Conservation (phyloP, 1,140 invertebrate genomes). For the Ceratosolen solmsi region DNA sequence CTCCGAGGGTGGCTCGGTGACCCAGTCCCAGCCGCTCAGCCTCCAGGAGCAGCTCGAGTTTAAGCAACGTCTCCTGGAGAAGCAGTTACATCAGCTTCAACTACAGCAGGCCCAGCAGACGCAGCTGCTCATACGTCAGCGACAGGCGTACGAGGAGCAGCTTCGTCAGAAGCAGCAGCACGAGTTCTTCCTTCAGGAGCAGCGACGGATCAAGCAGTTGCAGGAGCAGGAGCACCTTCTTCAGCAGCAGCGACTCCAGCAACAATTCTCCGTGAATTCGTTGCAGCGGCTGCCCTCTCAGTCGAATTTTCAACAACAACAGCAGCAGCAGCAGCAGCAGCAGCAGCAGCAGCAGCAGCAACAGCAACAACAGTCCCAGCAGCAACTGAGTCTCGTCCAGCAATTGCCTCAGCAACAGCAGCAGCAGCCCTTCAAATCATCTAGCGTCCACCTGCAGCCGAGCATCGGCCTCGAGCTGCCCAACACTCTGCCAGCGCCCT, state of each 20-base stretch:
- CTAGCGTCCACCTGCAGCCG: constrained; percentile 67
- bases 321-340: constrained; percentile 62
- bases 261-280: constrained; percentile 62
- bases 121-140: constrained; percentile 77
- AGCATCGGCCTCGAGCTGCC: constrained; percentile 69
- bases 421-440: constrained; percentile 62
- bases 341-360: constrained; percentile 56
- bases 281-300: constrained; percentile 53
- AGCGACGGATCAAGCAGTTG: constrained; percentile 69
- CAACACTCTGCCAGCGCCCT: constrained; percentile 55
- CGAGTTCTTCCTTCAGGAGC: constrained; percentile 70
- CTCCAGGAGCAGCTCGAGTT: constrained; percentile 78
- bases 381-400: constrained; percentile 53
- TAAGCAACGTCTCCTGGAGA: constrained; percentile 80
- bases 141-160: constrained; percentile 76
- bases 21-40: constrained; percentile 60
- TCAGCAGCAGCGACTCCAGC: constrained; percentile 59
- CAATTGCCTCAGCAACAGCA: constrained; percentile 57
- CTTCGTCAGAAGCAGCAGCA: constrained; percentile 73
- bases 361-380: constrained; percentile 54
- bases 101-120: constrained; percentile 82
- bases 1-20: constrained; percentile 49
- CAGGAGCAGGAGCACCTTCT: constrained; percentile 61
- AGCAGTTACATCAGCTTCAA: constrained; percentile 79
- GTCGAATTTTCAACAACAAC: constrained; percentile 32